These are phyloP conservation scores for Danaus plexippus DNA, from an alignment of 1,140 invertebrate genomes.

Conservation along the genomic window DNA sequence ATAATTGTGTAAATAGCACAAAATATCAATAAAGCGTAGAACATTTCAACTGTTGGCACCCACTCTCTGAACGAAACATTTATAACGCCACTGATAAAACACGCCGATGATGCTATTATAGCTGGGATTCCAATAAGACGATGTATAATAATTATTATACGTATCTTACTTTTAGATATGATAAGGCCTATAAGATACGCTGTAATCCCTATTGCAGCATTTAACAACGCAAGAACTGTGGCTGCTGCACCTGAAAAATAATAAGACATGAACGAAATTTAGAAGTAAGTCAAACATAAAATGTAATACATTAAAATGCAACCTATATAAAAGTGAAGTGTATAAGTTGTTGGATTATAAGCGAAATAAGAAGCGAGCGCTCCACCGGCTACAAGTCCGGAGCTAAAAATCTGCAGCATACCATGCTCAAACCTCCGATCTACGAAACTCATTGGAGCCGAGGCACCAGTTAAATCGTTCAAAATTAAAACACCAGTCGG, in stretches of 20 bases:
- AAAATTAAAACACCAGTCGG: conserved; percentile 33
- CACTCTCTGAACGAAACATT: conserved; percentile 24
- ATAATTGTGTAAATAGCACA: conserved; percentile 30
- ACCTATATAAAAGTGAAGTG: conserved; percentile 17
- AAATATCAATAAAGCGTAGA: conserved; percentile 22
- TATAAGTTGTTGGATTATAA: conserved; percentile 8
- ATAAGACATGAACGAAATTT: too few relatives aligned
- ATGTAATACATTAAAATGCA: conserved; percentile 5
- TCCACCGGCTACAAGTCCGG: conserved; percentile 16
- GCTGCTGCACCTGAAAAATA: conserved; percentile 25
- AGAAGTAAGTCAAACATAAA: not conserved
- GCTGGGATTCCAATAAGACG: conserved; percentile 19
- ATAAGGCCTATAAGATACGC: too few relatives aligned
- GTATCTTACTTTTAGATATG: too few relatives aligned
- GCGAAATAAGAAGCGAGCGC: conserved; percentile 9
- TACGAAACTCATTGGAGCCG: conserved; percentile 21
- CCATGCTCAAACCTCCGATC: conserved; percentile 33
- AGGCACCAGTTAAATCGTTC: conserved; percentile 29
- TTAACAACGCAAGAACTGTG: conserved; percentile 10
- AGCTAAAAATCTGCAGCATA: conserved; percentile 22
- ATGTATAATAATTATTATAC: conserved; percentile 15
- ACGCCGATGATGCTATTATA: conserved; percentile 25
- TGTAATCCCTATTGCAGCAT: conserved; percentile 11
- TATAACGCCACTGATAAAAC: conserved; percentile 31
- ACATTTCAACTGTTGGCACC: conserved; percentile 26